Evolutionary conservation across 1,140 invertebrate species (phyloP), one percentile per base, ranked within the genome.

Genomic region (Magallana gigas): DNA sequence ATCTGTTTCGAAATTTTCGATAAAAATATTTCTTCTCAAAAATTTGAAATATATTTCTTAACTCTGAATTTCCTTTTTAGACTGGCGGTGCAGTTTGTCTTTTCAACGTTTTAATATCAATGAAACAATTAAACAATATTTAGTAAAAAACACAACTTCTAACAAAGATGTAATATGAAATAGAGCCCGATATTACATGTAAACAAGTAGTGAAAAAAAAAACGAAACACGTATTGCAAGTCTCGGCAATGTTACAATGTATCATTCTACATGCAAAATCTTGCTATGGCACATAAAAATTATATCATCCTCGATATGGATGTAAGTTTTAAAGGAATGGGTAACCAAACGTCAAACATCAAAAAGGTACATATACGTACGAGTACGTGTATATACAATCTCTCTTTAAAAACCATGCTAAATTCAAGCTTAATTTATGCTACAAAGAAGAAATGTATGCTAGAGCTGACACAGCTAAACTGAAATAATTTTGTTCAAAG

Each of bases 61-160:
- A 48, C 36, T 36, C 3, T 76, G 68, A 29, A 76, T 76, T 29
- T 76, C 68, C 68, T 76, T 76, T 76, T 76, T 76, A 76, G 68
- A 76, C 68, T 76, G 68, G 36, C 68, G 68, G 68, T 76, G 68
- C 68, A 76, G 68, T 76, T 76, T 11, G 23, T 76, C 68, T 76
- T 29, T 76, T 16, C 60, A 64, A 29, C 23, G 23, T 76, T 76
- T 76, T 36, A 76, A 76, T 76, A 29, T 76, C 68, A 76, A 76
- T 76, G 9, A 71, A 71, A 71, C 7, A 68, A 23, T 23, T 23
- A 23, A 71, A 71, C 68, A 36, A 12, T 76, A 76, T 76, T 18
- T 4, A 48, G 2, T 48, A 48, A 48, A 48, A 12, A 18, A 76
- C 9, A 48, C 36, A 48, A 76, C 1, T 48, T 36, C 29, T 18